phyloP scores from a whole-genome alignment of 2,113 vertebrate genomes.

The Petaurus breviceps region DNA sequence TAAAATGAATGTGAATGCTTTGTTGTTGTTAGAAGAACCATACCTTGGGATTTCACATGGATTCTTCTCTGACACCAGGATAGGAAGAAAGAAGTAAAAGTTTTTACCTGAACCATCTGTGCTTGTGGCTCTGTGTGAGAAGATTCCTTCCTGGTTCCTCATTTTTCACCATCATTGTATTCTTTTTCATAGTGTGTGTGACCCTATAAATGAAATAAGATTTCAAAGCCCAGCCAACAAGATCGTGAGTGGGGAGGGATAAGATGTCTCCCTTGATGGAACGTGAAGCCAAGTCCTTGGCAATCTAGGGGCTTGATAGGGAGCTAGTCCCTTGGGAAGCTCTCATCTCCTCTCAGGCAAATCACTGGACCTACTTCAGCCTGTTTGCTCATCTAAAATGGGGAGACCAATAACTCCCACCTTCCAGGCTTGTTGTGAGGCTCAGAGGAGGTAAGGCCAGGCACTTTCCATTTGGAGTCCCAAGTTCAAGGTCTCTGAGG shows the following conservation, averaged over 20 bases:
- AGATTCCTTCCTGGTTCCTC: not conserved
- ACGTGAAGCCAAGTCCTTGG: not conserved
- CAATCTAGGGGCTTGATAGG: not conserved
- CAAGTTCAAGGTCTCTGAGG: too few relatives aligned
- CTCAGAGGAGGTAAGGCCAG: too few relatives aligned
- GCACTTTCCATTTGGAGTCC: not conserved
- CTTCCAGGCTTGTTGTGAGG: not conserved
- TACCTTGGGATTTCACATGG: not conserved
- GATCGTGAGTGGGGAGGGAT: not conserved
- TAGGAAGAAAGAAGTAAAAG: not conserved
- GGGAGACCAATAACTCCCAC: not conserved
- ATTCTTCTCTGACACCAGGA: not conserved
- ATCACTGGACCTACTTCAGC: not conserved
- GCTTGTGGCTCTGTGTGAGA: not conserved
- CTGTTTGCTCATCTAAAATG: not conserved
- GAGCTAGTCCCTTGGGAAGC: not conserved
- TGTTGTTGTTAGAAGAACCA: not conserved
- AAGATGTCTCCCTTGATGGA: not conserved
- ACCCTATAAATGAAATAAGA: not conserved
- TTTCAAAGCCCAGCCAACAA: constrained; percentile 17
- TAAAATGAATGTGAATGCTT: not conserved
- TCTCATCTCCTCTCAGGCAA: too few relatives aligned
- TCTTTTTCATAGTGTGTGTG: not conserved
- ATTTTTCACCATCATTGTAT: not conserved
- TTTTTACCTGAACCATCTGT: not conserved